Evolutionary conservation across 2,888 invertebrate species (phyloP), one percentile per base, ranked within the genome.

Genomic region (Drosophila fungiperda): DNA sequence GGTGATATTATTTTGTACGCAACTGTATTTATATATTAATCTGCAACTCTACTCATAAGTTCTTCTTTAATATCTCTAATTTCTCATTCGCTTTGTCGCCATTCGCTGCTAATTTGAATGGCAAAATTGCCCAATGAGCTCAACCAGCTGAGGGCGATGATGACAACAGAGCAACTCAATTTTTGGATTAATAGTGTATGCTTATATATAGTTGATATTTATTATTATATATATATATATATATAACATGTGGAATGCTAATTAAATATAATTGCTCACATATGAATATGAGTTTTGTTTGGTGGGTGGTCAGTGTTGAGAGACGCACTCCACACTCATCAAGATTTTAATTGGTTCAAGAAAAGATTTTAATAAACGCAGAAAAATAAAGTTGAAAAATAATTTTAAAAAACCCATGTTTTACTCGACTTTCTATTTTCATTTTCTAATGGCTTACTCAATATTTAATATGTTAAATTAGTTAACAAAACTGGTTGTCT

Each of bases 91-190:
- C 26, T 61, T 64, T 42, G 20, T 35, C 54, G 15, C 17, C 17
- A 36, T 54, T 80, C 52, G 60, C 48, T 26, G 54, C 59, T 78
- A 73, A 82, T 82, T 78, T 78, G 50, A 82, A 68, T 65, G 79
- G 63, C 68, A 73, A 40, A 45, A 45, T 45, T 45, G 77, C 62
- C 50, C 68, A 78, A 78, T 78, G 82, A 78, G 82, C 78, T 78
- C 78, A 78, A 73, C 72, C 38, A 20, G 20, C 20, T 33, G 20
- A 73, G 26, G 49, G 45, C 82, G 62, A 78, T 66, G 82, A 78
- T 82, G 73, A 68, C 72, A 78, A 45, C 66, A 80, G 38, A 61
- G 11, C 52, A 45, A 42, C 48, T 49, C 48, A 54, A 26, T 23
- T 38, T 35, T n/a, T n/a, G 50, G 53, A 76, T 76, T 73, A 38